A percentile compares a stretch with the other conserved stretches of the same genome.
Conservation (phyloP, 2,113 vertebrate species). For the Thermophis baileyi region DNA sequence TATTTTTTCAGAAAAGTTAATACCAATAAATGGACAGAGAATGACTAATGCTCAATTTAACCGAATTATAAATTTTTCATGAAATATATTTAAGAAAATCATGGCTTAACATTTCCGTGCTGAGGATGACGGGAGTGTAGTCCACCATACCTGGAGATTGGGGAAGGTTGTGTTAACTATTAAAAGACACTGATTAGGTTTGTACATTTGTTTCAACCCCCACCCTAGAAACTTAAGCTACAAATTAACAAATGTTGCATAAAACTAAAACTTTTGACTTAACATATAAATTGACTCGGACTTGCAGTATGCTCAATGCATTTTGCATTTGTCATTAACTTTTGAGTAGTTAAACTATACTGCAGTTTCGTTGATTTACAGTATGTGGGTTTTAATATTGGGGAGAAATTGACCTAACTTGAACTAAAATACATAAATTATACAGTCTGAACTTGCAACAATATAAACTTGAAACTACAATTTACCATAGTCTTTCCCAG, state of each 20-base stretch:
- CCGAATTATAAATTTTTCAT: not conserved
- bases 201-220: not conserved
- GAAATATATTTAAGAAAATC: not conserved
- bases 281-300: not conserved
- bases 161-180: not conserved
- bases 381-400: not conserved
- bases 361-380: not conserved
- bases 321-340: not conserved
- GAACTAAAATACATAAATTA: not conserved
- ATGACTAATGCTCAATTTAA: not conserved
- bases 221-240: not conserved
- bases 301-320: not conserved
- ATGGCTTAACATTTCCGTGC: not conserved
- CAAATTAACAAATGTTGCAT: not conserved
- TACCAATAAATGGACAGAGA: not conserved
- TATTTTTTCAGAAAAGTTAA: not conserved
- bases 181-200: not conserved
- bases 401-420: not conserved
- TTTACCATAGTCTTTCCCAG: not conserved
- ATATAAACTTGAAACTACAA: not conserved
- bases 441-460: not conserved
- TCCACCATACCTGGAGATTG: not conserved
- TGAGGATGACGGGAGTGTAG: not conserved
- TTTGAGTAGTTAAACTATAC: not conserved
- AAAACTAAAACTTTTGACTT: not conserved